A percentile compares a stretch with the other conserved stretches of the same genome.
Evolutionary conservation across 2,888 invertebrate genomes (phyloP).

Genomic region (Hemaris fuciformis): DNA sequence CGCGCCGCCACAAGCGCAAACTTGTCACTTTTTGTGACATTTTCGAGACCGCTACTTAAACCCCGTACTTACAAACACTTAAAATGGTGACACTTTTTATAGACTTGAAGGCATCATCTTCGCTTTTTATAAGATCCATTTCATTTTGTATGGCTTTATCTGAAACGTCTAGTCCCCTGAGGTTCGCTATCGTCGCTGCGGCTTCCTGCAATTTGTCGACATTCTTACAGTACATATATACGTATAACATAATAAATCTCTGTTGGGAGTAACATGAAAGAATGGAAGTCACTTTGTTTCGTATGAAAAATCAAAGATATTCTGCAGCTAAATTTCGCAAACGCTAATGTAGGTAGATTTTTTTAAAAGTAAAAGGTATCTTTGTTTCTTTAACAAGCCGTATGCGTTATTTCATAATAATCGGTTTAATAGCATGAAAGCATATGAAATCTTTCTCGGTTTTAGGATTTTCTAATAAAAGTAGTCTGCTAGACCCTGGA

Average conservation of each 20-base stretch:
- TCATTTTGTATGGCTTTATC: slow-evolving; percentile 47
- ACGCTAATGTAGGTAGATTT: no score
- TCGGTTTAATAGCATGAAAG: no score
- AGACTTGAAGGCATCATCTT: slow-evolving; percentile 49
- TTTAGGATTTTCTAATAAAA: no score
- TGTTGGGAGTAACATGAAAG: not conserved
- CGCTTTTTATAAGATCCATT: slow-evolving; percentile 44
- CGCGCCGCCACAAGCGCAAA: not conserved
- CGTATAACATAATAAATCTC: not conserved
- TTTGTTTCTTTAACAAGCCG: no score
- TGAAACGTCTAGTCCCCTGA: slow-evolving; percentile 47
- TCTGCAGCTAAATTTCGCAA: not conserved
- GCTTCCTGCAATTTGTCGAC: slow-evolving; percentile 44
- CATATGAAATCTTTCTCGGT: no score
- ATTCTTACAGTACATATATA: not conserved
- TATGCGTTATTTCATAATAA: no score
- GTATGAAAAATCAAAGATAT: not conserved
- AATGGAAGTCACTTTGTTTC: not conserved
- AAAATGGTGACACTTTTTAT: slow-evolving; percentile 47
- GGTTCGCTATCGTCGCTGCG: slow-evolving; percentile 36
- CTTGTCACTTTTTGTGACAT: not conserved
- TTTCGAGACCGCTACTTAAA: not conserved
- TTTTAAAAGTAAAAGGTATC: no score
- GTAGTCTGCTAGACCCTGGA: no score
- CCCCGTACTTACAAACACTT: slow-evolving; percentile 50